Evolutionary conservation across 2,888 invertebrate genomes (phyloP), one percentile per base, ranked within the genome.

Genomic region (Keiferia lycopersicella): DNA sequence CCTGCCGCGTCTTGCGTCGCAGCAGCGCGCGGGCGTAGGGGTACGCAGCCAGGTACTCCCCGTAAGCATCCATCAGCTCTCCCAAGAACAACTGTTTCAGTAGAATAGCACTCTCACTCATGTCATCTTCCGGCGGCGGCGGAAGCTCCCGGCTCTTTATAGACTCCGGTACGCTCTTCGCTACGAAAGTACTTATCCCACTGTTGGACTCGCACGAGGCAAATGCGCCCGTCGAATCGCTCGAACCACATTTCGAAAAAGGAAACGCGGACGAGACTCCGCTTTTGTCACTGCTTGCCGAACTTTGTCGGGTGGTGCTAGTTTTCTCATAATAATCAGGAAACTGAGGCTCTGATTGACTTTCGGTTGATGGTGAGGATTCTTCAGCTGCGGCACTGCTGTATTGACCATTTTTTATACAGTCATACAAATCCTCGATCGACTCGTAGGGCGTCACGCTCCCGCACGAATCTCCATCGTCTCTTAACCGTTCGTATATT

Each of bases 31-130:
- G 91, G 39, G 94, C 93, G 73, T 92, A 90, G 62, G 92, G 88
- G 80, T 94, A 94, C 64, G 93, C 91, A 64, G 93, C 90, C 79
- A 94, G 88, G 79, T 93, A 95, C 77, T 94, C 93, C 69, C 94
- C 93, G 79, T 94, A 94, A 56, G 94, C 93, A 72, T 93, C 93
- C 94, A 94, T 93, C 74, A 95, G 88, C 76, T 94, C 93, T 67
- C 93, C 93, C 72, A 93, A 93, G 76, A 95, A 95, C 77, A 95
- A 85, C 74, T 94, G 94, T 76, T 87, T 90, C 68, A 92, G 71
- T 78, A 92, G 79, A 69, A 92, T 91, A 30, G 83, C 81, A 69
- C 92, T 92, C 70, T 92, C 92, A 68, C 80, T 85, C 14, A 80
- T 75, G 45, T 81, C 79, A 63, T 79, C 80, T 66, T 82, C 83